Base-by-base conservation (phyloP, 30 jellyfish, hydroid and myxozoan species). In the Cassiopea xamachana region DNA sequence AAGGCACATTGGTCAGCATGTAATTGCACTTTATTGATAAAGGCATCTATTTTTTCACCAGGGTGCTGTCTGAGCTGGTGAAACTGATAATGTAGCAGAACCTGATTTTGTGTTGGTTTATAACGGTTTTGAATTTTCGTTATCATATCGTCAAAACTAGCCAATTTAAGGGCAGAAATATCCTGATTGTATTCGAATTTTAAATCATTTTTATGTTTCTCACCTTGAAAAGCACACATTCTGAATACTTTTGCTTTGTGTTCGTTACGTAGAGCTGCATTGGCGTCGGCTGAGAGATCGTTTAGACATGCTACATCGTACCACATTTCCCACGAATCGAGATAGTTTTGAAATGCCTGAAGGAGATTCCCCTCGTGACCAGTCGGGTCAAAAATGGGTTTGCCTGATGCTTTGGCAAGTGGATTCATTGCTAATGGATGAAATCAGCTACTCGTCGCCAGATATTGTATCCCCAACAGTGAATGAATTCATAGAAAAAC, bases 51-150 rank as follows among this genome's bases (percentile, higher is more conserved):
- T 45, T 48, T 17, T 89, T 82, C 87, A n/a, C 86, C 91, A 10
- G 72, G 87, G 39, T 12, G 87, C 70, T 82, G 91, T 15, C 15
- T 69, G 15, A 82, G 74, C 15, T 48, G 74, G 46, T 69, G 71
- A 45, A 82, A 69, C 89, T 82, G 91, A 82, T 45, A 82, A 70
- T 82, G 91, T 17, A 82, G 69, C 44, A 82, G 91, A 43, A 82
- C 91, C 69, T 61, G 75, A 71, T 69, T 82, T 61, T 82, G 86
- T 8, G 86, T 39, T 7, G 91, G 91, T 9, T 82, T 61, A 49
- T 82, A 61, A 39, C 88, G 27, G 44, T 74, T 43, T 9, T 50
- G 47, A 2, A 85, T 13, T 70, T 85, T 85, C 27, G 71, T 14
- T 51, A 85, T 50, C 93, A 50, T 85, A 18, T 70, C 93, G 49